Base-by-base conservation (phyloP, 2,888 invertebrate genomes). In the Synanthedon formicaeformis region DNA sequence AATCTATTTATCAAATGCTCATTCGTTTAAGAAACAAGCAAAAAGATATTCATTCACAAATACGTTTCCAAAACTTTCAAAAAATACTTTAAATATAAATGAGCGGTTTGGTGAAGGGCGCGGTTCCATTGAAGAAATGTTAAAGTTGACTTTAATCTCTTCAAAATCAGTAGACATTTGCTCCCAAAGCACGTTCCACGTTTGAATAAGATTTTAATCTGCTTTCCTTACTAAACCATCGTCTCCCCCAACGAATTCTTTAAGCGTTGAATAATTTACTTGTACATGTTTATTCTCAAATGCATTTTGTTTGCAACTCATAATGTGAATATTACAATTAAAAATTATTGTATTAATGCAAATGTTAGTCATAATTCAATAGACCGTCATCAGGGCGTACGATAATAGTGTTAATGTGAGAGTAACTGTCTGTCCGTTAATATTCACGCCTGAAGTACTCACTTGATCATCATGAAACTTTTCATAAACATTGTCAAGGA, bases 151-250 rank as follows among this genome's bases (percentile, higher is more conserved):
- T 78, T 68, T 82, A 82, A 82, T 84, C 81, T 81, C 63, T 71
- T 81, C 74, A 76, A 72, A 77, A 79, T 77, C 77, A 68, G 63
- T 61, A 73, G 70, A 72, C 78, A 79, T 83, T 83, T 69, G 74
- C 75, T 78, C 72, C 65, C 75, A 65, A 73, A 72, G 82, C 86
- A 86, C 86, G 85, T 85, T 74, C 71, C 65, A 58, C 65, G 72
- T 71, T 76, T 80, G 77, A 79, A 80, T 77, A 64, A 75, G 78
- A 78, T 83, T 81, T 34, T 79, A 84, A 85, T 84, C 81, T 78
- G 74, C 78, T 75, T 73, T 68, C 72, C 69, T 71, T 75, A 69
- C 67, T 61, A 70, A 75, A 71, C 72, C 70, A 69, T 63, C 59
- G 64, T 62, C 69, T 69, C 61, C 57, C 23, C 69, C 67, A 68